Evolutionary conservation across 2,797 vertebrate species (phyloP).

Genomic region (Bradypodion ventrale): DNA sequence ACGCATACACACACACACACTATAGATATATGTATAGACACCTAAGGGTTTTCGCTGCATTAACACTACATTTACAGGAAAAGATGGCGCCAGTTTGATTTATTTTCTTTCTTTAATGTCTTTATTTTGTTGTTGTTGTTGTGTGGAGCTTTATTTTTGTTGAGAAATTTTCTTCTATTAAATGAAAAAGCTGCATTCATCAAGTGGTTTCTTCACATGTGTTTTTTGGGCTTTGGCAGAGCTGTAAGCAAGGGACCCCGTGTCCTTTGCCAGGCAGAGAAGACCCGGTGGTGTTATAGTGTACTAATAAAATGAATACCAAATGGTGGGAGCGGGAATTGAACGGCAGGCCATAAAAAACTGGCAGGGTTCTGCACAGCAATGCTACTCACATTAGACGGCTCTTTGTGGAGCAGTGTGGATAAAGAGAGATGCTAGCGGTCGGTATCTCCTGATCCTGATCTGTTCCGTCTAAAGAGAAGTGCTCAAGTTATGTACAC

Average conservation of each 20-base stretch:
- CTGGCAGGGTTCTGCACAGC: not conserved
- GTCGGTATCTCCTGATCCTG: too few species aligned
- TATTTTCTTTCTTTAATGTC: not conserved
- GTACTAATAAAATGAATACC: not conserved
- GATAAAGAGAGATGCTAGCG: not conserved
- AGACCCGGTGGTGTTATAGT: not conserved
- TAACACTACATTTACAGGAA: slow-evolving; percentile 25
- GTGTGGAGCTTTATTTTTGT: slow-evolving; percentile 37
- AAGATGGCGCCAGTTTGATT: not conserved
- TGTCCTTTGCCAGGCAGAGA: too few species aligned
- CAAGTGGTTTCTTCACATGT: slow-evolving; percentile 1
- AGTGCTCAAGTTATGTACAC: too few species aligned
- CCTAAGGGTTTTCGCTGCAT: not conserved
- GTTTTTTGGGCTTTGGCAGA: not conserved
- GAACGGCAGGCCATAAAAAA: not conserved
- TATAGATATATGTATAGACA: too few species aligned
- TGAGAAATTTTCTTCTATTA: slow-evolving; percentile 49
- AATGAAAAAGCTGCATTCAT: slow-evolving; percentile 40
- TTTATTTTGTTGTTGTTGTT: not conserved
- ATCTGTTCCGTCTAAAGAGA: too few species aligned
- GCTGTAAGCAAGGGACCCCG: too few species aligned
- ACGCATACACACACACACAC: not conserved
- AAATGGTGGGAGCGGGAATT: not conserved
- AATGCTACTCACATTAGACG: not conserved
- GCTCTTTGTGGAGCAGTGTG: not conserved